phyloP scores from a whole-genome alignment of 2,113 vertebrate species.

The Pangasianodon hypophthalmus region DNA sequence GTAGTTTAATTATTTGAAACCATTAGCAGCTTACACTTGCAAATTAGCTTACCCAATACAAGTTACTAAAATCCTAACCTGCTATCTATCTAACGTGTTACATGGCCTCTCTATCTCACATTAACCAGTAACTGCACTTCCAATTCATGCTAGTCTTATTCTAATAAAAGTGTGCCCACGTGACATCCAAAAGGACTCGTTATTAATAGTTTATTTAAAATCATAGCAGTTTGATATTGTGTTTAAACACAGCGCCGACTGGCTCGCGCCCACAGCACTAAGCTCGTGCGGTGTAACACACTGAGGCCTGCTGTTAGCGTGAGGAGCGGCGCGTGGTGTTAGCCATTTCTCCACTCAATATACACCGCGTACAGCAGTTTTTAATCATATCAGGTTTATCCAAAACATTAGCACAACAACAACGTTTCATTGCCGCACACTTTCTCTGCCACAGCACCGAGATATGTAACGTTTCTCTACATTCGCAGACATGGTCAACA shows the following conservation, averaged over 20 bases:
- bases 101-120: not conserved
- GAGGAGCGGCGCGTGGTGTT: slow-evolving; percentile 7
- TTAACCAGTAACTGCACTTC: not conserved
- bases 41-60: not conserved
- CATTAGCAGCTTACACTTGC: not conserved
- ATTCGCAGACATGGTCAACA: not conserved
- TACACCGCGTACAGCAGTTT: not conserved
- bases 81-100: not conserved
- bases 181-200: not conserved
- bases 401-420: not conserved
- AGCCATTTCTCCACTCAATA: not conserved
- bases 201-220: not conserved
- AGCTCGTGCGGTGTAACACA: not conserved
- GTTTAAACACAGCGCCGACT: no score
- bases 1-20: not conserved
- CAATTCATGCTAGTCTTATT: not conserved
- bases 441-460: not conserved
- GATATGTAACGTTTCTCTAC: not conserved
- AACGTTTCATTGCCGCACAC: not conserved
- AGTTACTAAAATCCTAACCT: not conserved
- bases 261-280: not conserved
- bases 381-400: no score
- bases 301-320: not conserved
- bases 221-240: no score
- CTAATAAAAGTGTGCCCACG: no score